A percentile compares a stretch with the other conserved stretches of the same genome.
Conservation (phyloP, 2,113 vertebrate species). For the Alaudala cheleensis region DNA sequence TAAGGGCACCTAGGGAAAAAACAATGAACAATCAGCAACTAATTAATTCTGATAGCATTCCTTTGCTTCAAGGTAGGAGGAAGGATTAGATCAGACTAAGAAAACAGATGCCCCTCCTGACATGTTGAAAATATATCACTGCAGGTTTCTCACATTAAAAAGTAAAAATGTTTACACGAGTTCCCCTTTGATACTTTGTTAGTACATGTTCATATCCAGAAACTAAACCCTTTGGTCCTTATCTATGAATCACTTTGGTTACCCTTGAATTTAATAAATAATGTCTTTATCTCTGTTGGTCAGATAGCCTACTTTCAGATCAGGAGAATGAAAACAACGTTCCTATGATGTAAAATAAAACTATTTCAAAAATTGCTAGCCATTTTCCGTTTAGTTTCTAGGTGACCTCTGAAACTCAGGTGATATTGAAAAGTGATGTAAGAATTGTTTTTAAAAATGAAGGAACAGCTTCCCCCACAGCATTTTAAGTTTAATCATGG, state of each 20-base stretch:
- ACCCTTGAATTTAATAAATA: conserved; percentile 47
- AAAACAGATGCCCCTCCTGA: background rate
- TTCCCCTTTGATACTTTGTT: background rate
- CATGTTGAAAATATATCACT: background rate
- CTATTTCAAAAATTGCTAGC: conserved; percentile 4
- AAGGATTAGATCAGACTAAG: background rate
- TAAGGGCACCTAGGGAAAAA: background rate
- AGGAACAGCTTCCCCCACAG: background rate
- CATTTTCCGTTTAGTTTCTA: conserved; percentile 41
- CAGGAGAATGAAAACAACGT: background rate
- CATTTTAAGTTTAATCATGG: conserved; percentile 20
- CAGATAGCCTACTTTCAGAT: conserved; percentile 13
- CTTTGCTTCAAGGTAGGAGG: background rate
- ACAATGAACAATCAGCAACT: background rate
- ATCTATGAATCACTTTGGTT: conserved; percentile 8
- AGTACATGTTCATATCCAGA: background rate
- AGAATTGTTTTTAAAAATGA: background rate
- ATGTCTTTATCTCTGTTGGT: conserved; percentile 41
- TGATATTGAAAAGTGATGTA: conserved; percentile 18
- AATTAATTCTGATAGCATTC: background rate
- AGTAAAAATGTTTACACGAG: background rate
- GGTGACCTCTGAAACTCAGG: conserved; percentile 40
- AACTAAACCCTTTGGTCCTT: background rate
- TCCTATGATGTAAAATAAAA: background rate
- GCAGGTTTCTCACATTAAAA: background rate